phyloP scores from a whole-genome alignment of 2,113 vertebrate genomes.

The Catagonus wagneri region DNA sequence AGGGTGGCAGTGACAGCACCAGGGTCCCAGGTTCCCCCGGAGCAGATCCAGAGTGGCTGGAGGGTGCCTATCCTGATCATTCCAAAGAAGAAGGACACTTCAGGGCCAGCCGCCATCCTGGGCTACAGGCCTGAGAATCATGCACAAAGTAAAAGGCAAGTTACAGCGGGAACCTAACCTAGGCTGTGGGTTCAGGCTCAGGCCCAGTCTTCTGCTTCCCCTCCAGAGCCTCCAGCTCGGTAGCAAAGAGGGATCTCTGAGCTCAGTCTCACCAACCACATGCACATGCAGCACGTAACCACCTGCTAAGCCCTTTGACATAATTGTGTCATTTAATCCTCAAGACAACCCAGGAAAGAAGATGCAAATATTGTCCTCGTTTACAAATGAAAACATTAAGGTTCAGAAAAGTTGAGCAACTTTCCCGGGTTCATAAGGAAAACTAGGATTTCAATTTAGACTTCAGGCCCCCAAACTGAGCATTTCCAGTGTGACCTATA shows the following conservation, averaged over 20 bases:
- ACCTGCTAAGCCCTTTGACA: neutral
- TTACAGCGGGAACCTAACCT: neutral
- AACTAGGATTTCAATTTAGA: neutral
- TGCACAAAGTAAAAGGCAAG: neutral
- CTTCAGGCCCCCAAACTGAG: neutral
- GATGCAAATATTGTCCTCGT: neutral
- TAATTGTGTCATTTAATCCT: neutral
- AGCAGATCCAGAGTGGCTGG: neutral
- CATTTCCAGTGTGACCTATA: neutral
- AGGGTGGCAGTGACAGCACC: neutral
- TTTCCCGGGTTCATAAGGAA: neutral
- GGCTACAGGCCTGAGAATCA: neutral
- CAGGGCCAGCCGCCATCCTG: neutral
- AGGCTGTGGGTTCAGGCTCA: neutral
- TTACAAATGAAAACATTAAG: constrained; percentile 15
- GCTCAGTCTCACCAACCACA: neutral
- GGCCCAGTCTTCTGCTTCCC: neutral
- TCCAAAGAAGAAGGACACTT: neutral
- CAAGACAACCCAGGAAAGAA: neutral
- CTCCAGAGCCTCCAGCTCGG: neutral
- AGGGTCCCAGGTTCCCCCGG: neutral
- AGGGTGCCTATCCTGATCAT: neutral
- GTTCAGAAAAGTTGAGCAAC: neutral
- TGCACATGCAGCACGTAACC: fast-evolving
- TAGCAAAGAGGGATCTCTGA: neutral